A percentile compares a stretch with the other conserved stretches of the same genome.
These are phyloP conservation scores for Sarcophaga peregrina DNA, from an alignment of 1,140 invertebrate species.

Conservation along the genomic window DNA sequence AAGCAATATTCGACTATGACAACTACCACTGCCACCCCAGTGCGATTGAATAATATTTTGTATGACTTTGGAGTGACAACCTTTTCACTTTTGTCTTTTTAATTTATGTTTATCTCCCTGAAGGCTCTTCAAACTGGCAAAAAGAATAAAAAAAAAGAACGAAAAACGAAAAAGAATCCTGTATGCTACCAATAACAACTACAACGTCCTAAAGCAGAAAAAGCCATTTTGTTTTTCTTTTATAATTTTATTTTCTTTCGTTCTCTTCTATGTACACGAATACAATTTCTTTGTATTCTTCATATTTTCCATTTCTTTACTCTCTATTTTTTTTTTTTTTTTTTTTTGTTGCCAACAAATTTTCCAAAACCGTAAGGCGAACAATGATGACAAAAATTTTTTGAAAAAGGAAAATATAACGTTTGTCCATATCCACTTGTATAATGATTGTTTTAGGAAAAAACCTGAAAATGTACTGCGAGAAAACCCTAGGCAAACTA, in stretches of 20 bases:
- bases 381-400: constrained; percentile 8
- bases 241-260: background rate
- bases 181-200: background rate
- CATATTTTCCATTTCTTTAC: too few species aligned
- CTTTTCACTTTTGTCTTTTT: constrained; percentile 43
- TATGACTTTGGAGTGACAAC: constrained; percentile 37
- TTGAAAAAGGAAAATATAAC: background rate
- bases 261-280: background rate
- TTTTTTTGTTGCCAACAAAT: background rate
- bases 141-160: background rate
- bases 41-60: constrained; percentile 30
- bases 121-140: constrained; percentile 12
- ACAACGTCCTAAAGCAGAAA: constrained; percentile 1
- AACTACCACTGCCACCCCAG: constrained; percentile 7
- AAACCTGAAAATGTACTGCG: background rate
- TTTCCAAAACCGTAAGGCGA: constrained; percentile 8
- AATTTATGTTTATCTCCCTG: constrained; percentile 43
- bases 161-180: background rate
- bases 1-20: background rate
- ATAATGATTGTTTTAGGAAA: background rate
- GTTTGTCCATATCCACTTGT: background rate
- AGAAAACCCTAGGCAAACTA: background rate
- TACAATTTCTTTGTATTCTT: too few species aligned
- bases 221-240: constrained; percentile 10
- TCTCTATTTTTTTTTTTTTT: too few species aligned